These are phyloP conservation scores for Hemibagrus wyckioides DNA, from an alignment of 2,113 vertebrate genomes.

Conservation along the genomic window DNA sequence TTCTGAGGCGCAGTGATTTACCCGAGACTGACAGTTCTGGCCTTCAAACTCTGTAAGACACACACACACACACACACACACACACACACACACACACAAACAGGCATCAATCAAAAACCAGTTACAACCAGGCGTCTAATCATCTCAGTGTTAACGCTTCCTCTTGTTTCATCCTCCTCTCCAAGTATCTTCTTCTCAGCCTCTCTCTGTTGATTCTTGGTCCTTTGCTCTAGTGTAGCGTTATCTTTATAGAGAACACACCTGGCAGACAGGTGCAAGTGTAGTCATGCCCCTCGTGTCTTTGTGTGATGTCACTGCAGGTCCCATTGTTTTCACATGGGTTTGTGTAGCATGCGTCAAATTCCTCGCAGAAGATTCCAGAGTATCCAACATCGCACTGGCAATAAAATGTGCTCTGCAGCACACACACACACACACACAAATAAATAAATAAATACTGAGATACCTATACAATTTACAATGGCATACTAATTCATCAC, in stretches of 20 bases:
- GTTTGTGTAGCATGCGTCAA: conserved; percentile 83
- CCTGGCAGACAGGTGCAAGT: conserved; percentile 85
- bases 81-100: neutral
- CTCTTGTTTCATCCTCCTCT: neutral
- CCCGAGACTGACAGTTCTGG: conserved; percentile 85
- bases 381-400: conserved; percentile 82
- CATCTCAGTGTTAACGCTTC: neutral
- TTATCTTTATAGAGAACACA: conserved; percentile 62
- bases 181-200: neutral
- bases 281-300: conserved; percentile 82
- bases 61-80: neutral
- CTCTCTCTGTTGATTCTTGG: neutral
- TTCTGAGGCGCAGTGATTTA: conserved; percentile 86
- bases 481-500: neutral
- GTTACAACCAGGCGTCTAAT: neutral
- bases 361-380: conserved; percentile 91
- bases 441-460: too few species aligned
- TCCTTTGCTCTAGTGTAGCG: neutral
- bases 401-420: conserved; percentile 88
- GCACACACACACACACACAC: conserved; percentile 40
- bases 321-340: conserved; percentile 87
- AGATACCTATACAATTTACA: neutral
- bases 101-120: neutral
- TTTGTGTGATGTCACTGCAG: conserved; percentile 81
- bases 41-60: conserved; percentile 68